Evolutionary conservation across 2,113 vertebrate genomes (phyloP), one percentile per base, ranked within the genome.

Genomic region (Cyprinodon tularosa): DNA sequence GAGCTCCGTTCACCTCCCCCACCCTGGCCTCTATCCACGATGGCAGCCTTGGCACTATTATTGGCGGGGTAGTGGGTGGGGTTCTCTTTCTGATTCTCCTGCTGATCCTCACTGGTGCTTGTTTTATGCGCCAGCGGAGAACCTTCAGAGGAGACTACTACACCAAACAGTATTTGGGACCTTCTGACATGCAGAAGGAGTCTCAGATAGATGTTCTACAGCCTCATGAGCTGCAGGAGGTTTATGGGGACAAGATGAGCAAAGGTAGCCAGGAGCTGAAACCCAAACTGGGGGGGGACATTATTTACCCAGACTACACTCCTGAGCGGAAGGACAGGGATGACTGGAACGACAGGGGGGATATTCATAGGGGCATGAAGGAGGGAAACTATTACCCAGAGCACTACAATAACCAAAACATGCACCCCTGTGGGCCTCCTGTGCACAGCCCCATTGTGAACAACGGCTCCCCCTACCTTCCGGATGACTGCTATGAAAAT

Each of bases 81-180:
- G 90, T 95, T 57, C 94, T 99, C 44, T 95, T 99, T 80, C 79
- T 99, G 90, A 93, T 96, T 22, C 95, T 99, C 79, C 83, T 97
- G 66, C 93, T 96, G 92, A 89, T 96, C 71, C 86, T 98, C 70
- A 95, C 92, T 63, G 96, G 94, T 78, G 86, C 88, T 69, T 93
- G 96, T 90, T 98, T 90, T 93, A 96, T 97, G 94, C 96, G 95
- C 84, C 95, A 95, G 91, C 96, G 97, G 72, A 92, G 97, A 86
- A 99, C 97, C 80, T 99, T 99, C 91, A 94, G 97, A 47, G 98
- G 98, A 38, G 96, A 99, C 94, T 99, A 99, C 93, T 99, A 98
- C 94, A 98, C 98, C 90, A 99, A 99, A 89, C 98, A 97, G 94
- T 99, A 99, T 95, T 94, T 97, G 93, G 96, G 96, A 74, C 96